Base-by-base conservation (phyloP, 2,888 invertebrate species). In the Trissolcus japonicus region DNA sequence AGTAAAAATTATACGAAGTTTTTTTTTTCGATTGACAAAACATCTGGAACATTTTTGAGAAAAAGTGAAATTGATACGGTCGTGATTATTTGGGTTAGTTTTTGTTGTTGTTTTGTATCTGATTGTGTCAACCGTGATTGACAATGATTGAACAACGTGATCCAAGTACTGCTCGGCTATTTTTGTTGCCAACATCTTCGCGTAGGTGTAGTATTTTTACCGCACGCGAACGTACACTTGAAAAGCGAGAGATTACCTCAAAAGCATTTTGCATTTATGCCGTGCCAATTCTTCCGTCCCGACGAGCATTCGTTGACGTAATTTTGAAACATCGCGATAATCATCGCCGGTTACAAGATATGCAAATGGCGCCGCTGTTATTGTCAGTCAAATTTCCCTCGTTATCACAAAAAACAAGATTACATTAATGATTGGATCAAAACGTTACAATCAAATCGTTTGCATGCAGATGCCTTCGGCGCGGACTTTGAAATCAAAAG, bases 321-420 rank as follows among this genome's bases (percentile, higher is more conserved):
- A 67, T 67, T 67, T 59, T 53, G 53, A 67, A 60, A 60, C 68
- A 54, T n/a, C 29, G 19, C 40, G 54, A 54, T 60, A 51, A 40
- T 46, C 60, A 51, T 60, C 59, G 69, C 35, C 50, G 50, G 56
- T 29, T 54, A 56, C 16, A 35, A 35, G 56, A 51, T 69, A 69
- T 69, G 69, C 62, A 63, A 71, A 71, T 71, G n/a, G n/a, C n/a
- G 25, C 41, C 48, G 25, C 25, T 41, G n/a, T 62, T 66, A 61
- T 72, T 72, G 72, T 72, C 55, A 72, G 65, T 72, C 54, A 55
- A 65, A 60, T 60, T 65, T 65, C 65, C 59, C 50, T 50, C 11
- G 69, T 16, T 9, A 54, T 54, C 55, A 55, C 55, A 17, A 19
- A n/a, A 7, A 0, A 9, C n/a, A 16, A 41, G 50, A 63, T 51